Evolutionary conservation across 2,113 vertebrate species (phyloP), one percentile per base, ranked within the genome.

Genomic region (Oplegnathus fasciatus): DNA sequence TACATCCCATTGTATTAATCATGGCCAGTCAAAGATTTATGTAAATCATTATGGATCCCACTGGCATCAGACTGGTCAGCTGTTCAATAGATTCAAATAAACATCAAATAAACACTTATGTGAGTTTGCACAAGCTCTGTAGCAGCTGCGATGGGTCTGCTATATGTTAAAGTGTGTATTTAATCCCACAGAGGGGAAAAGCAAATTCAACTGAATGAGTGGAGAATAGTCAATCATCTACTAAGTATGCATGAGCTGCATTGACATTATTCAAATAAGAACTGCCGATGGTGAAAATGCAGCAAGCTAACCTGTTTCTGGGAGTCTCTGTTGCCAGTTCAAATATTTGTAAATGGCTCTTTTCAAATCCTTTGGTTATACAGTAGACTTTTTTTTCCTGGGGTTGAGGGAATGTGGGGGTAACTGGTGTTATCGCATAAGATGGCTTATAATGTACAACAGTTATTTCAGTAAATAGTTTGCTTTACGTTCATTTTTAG

Each of bases 241-340:
- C 68, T 86, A 57, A 81, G 73, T 80, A 80, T 86, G 78, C 86
- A 90, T 73, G 82, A 75, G 76, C 66, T 28, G 66, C 74, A 85
- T 28, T 75, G 77, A 71, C 62, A 55, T 82, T 87, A 83, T 87
- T 92, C 80, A 90, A 85, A 91, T 88, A 64, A 88, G 64, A 55
- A 3, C 24, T 65, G 80, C 75, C 78, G 34, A 2, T 54, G 68
- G 82, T 84, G 76, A 80, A 73, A 71, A 57, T 32, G 65, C 64
- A 62, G 32, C 48, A 46, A 80, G 64, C 50, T 61, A 61, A 86
- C 72, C 80, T 80, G 85, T 72, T 79, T 80, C 75, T 48, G 44
- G 60, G 66, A 79, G 40, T 71, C 46, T 75, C 55, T 85, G n/a
- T 67, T 55, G n/a, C 54, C 80, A 48, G 28, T 70, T 77, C 55